Percentiles rank a stretch among this genome's conserved stretches.
Conservation (phyloP, 2,888 invertebrate genomes). For the Zhuqinia jingwanae region DNA sequence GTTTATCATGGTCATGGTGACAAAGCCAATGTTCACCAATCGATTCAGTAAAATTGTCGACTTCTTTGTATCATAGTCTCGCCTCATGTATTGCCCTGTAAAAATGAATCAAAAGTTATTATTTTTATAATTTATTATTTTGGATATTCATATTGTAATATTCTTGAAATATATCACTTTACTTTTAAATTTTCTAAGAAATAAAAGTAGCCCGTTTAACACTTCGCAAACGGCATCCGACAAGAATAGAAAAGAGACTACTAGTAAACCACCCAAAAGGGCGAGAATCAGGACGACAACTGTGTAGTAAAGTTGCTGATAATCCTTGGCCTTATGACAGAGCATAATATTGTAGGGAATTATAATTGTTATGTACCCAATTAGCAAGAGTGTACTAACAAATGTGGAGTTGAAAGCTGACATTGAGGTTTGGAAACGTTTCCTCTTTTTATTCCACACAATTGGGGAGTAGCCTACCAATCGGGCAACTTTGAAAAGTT, state of each 20-base stretch:
- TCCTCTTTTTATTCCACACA: not conserved
- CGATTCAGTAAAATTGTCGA: not conserved
- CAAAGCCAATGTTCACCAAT: not conserved
- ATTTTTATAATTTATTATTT: not conserved
- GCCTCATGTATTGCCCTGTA: not conserved
- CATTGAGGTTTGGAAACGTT: not conserved
- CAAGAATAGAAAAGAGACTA: not conserved
- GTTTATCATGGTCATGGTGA: not conserved
- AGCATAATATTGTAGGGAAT: not conserved
- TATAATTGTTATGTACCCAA: not conserved
- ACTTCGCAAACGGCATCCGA: not conserved
- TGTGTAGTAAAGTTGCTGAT: slow-evolving; percentile 24
- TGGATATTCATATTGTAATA: no score
- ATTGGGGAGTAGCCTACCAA: not conserved
- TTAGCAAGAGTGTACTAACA: not conserved
- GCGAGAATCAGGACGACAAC: slow-evolving; percentile 15
- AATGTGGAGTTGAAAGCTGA: not conserved
- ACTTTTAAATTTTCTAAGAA: slow-evolving; percentile 38
- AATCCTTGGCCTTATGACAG: not conserved
- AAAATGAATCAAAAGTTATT: not conserved
- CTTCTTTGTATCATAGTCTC: not conserved
- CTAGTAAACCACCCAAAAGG: not conserved
- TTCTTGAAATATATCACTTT: not conserved
- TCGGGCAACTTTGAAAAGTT: not conserved
- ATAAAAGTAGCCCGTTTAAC: slow-evolving; percentile 5